These are phyloP conservation scores for Lamellibrachia columna DNA, from an alignment of 2,888 invertebrate genomes.

Conservation along the genomic window DNA sequence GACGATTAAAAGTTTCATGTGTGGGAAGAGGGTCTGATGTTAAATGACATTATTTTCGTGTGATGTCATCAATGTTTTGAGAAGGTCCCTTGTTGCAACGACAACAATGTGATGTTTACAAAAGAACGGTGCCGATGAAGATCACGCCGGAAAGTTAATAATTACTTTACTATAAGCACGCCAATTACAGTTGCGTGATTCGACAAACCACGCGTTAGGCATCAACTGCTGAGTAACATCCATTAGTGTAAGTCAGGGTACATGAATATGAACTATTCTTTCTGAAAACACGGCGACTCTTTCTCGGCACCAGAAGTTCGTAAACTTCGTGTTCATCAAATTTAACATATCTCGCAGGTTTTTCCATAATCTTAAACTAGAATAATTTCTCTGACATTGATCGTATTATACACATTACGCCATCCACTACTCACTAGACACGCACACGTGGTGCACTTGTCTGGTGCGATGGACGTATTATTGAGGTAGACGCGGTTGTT, in stretches of 20 bases:
- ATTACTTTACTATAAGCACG: not conserved
- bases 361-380: not conserved
- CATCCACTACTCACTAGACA: conserved; percentile 69
- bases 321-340: not conserved
- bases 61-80: too few species aligned
- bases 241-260: not conserved
- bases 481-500: conserved; percentile 72
- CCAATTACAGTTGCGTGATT: not conserved
- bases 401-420: not conserved
- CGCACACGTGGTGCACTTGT: conserved; percentile 82
- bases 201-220: not conserved
- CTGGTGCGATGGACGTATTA: conserved; percentile 72
- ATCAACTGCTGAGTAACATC: not conserved
- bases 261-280: not conserved
- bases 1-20: not conserved
- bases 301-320: not conserved
- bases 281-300: not conserved
- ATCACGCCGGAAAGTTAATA: not conserved
- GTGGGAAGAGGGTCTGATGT: not conserved
- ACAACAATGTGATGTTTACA: too few species aligned
- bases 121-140: not conserved
- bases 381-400: not conserved
- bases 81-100: too few species aligned
- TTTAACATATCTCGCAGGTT: not conserved
- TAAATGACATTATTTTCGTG: too few species aligned